Percentiles rank a stretch among this genome's conserved stretches.
These are phyloP conservation scores for Cacoxenus indagator DNA, from an alignment of 2,888 invertebrate genomes.

Conservation along the genomic window DNA sequence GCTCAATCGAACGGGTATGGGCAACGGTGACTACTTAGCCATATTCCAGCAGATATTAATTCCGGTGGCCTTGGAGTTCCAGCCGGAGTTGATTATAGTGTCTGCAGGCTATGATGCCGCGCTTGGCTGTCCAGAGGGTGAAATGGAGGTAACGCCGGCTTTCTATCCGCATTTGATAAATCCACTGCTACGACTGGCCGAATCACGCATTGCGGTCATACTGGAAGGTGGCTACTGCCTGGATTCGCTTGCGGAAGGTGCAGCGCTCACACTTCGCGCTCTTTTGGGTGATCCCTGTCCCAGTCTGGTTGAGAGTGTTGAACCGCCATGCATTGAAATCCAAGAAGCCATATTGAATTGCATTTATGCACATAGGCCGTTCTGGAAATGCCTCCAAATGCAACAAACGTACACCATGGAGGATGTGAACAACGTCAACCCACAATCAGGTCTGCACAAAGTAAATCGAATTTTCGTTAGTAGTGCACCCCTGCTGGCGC, in stretches of 20 bases:
- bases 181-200: conserved; percentile 80
- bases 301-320: conserved; percentile 58
- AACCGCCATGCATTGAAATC: conserved; percentile 73
- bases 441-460: conserved; percentile 71
- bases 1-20: conserved; percentile 86
- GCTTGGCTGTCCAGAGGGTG: conserved; percentile 93
- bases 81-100: conserved; percentile 85
- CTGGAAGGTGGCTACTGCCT: conserved; percentile 96
- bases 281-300: conserved; percentile 89
- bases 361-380: conserved; percentile 80
- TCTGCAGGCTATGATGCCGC: conserved; percentile 94
- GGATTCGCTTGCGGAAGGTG: conserved; percentile 88
- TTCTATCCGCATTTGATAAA: conserved; percentile 87
- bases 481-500: conserved; percentile 74
- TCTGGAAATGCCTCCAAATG: conserved; percentile 83
- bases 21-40: conserved; percentile 89
- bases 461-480: conserved; percentile 75
- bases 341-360: conserved; percentile 83
- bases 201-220: conserved; percentile 83
- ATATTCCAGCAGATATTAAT: conserved; percentile 88
- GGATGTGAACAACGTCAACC: conserved; percentile 66
- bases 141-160: conserved; percentile 91
- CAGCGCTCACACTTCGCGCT: conserved; percentile 84
- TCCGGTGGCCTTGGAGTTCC: conserved; percentile 88
- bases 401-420: conserved; percentile 75